Conservation (phyloP, 2,888 invertebrate species). For the Leptopterna dolabrata region DNA sequence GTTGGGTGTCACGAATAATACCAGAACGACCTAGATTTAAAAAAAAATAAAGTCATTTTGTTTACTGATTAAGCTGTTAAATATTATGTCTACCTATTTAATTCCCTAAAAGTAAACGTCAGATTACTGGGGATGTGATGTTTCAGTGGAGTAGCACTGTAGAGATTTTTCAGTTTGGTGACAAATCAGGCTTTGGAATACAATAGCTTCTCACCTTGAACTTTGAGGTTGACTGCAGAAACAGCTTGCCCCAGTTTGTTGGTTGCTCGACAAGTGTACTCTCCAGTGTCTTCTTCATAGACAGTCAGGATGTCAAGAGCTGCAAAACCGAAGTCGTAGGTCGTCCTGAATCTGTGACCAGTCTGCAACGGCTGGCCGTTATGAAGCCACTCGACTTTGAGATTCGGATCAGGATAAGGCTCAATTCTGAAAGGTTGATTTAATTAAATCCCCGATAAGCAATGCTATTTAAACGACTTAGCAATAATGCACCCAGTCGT, state of each 20-base stretch:
- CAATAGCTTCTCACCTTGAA: conserved; percentile 74
- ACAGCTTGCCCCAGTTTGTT: conserved; percentile 86
- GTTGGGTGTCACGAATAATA: conserved; percentile 90
- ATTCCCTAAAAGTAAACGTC: conserved; percentile 5
- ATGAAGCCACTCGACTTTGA: conserved; percentile 94
- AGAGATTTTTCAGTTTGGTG: no score
- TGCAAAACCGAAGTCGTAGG: conserved; percentile 97
- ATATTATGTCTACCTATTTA: no score
- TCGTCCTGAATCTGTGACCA: conserved; percentile 90
- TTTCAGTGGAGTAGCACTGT: no score
- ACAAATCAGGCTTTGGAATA: no score
- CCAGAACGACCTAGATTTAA: conserved; percentile 77
- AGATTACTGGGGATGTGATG: no score
- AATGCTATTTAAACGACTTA: no score
- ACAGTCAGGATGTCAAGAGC: conserved; percentile 94
- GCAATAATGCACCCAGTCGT: no score
- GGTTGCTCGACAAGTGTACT: conserved; percentile 88
- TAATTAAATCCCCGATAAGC: no score
- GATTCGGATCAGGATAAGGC: conserved; percentile 88
- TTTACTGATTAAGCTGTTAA: no score
- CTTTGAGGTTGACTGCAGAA: conserved; percentile 83
- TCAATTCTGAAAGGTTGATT: conserved; percentile 74
- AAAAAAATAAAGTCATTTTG: conserved; percentile 56
- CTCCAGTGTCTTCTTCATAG: conserved; percentile 93
- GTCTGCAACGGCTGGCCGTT: conserved; percentile 89